Conservation (phyloP, 2,113 vertebrate species). For the Ploceus nigricollis region DNA sequence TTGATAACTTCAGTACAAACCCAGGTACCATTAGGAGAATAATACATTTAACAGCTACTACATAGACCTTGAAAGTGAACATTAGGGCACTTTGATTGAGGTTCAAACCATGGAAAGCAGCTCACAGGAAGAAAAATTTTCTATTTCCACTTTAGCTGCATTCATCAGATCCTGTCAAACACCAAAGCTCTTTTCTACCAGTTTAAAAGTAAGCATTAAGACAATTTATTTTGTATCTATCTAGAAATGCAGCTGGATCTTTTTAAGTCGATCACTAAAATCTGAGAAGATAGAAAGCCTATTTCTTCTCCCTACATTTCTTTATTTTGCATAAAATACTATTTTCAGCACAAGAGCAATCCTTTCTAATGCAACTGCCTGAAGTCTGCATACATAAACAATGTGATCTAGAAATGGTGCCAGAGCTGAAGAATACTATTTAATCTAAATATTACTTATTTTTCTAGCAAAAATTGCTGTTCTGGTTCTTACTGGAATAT, state of each 20-base stretch:
- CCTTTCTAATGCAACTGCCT: neutral
- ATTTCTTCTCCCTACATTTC: neutral
- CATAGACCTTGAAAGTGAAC: neutral
- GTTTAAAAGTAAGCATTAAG: neutral
- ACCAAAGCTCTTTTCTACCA: neutral
- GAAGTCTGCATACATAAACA: neutral
- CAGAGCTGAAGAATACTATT: neutral
- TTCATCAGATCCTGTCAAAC: neutral
- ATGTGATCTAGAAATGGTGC: neutral
- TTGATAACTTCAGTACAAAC: neutral
- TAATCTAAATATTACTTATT: neutral
- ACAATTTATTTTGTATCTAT: neutral
- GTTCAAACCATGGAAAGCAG: constrained; percentile 3
- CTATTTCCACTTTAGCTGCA: neutral
- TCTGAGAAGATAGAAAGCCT: neutral
- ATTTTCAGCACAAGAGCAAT: neutral
- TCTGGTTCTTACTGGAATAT: neutral
- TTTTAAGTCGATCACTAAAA: neutral
- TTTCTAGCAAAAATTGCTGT: neutral
- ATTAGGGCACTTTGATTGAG: neutral
- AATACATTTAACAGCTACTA: neutral
- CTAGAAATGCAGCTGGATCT: neutral
- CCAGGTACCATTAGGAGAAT: neutral
- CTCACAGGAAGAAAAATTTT: neutral
- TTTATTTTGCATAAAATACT: neutral